Conservation (phyloP, 1,140 invertebrate species). For the Bombus pascuorum region DNA sequence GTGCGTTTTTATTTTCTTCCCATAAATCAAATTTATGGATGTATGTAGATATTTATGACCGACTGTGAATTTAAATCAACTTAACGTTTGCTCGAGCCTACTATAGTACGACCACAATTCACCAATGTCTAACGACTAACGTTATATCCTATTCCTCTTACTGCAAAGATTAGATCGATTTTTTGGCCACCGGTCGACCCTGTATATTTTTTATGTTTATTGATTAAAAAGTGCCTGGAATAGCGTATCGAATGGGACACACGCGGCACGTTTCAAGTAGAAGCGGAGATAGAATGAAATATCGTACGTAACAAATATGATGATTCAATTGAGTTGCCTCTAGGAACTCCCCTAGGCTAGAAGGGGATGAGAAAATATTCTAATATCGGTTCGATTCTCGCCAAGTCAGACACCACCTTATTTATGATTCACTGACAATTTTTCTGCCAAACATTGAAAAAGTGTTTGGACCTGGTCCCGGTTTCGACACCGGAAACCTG, state of each 20-base stretch:
- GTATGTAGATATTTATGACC: neutral
- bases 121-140: neutral
- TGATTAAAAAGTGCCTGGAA: conserved; percentile 12
- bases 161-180: conserved; percentile 26
- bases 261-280: neutral
- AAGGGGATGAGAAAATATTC: neutral
- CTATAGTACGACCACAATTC: neutral
- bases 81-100: neutral
- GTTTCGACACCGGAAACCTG: conserved; percentile 3
- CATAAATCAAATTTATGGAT: neutral
- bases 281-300: neutral
- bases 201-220: conserved; percentile 45
- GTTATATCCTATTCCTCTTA: conserved; percentile 11
- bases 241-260: neutral
- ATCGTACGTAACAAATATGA: neutral
- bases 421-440: conserved; percentile 2
- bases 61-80: neutral
- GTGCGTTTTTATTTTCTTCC: too few species aligned
- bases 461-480: conserved; percentile 18
- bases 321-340: neutral
- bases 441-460: neutral
- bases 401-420: neutral
- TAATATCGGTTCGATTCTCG: neutral
- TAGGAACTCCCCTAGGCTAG: neutral
- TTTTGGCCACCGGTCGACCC: conserved; percentile 3